Conservation (phyloP, 1,140 invertebrate genomes). For the Phthorimaea operculella region DNA sequence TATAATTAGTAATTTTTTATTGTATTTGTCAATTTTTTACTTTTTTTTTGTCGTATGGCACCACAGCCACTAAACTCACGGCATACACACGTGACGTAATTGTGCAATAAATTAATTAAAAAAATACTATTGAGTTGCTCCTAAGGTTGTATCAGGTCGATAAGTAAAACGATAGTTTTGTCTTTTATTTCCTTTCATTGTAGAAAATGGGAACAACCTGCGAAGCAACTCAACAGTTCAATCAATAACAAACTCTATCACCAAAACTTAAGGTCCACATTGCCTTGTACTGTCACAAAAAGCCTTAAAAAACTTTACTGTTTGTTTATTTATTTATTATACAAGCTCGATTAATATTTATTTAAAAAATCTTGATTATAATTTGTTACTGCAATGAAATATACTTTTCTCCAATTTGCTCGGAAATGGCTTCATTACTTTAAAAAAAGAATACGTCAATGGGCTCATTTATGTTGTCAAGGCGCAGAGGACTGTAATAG, state of each 20-base stretch:
- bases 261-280: slow-evolving; percentile 26
- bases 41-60: slow-evolving; percentile 59
- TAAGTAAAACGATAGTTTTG: no score
- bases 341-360: slow-evolving; percentile 33
- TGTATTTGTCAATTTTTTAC: slow-evolving; percentile 60
- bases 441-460: no score
- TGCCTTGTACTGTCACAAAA: slow-evolving; percentile 37
- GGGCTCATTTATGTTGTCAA: no score
- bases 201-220: no score
- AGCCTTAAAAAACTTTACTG: slow-evolving; percentile 18
- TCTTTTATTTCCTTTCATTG: no score
- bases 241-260: slow-evolving; percentile 27
- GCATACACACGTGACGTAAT: slow-evolving; percentile 44
- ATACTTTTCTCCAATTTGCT: no score
- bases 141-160: neutral
- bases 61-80: slow-evolving; percentile 50
- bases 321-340: slow-evolving; percentile 27
- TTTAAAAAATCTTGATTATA: no score
- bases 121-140: neutral
- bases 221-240: slow-evolving; percentile 25
- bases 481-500: no score
- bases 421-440: no score
- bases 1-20: slow-evolving; percentile 62
- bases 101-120: slow-evolving; percentile 44
- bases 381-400: no score